Evolutionary conservation across 2,888 invertebrate species (phyloP).

Genomic region (Orthonevra nobilis): DNA sequence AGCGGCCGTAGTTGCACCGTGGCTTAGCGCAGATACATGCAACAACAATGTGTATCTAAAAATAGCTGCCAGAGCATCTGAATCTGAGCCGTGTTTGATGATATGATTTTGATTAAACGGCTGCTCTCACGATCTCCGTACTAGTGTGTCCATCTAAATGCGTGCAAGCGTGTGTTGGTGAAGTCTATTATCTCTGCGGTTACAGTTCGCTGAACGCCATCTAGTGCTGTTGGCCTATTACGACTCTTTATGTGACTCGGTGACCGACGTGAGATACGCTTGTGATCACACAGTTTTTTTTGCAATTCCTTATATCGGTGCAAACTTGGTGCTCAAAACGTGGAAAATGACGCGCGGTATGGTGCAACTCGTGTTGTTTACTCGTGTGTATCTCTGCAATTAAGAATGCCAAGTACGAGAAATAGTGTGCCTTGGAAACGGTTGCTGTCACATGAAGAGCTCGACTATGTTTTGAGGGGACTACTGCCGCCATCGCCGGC

Average conservation of each 20-base stretch:
- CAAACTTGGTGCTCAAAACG: not conserved
- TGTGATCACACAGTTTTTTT: conserved; percentile 24
- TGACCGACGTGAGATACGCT: conserved; percentile 24
- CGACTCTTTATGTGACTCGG: not conserved
- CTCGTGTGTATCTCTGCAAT: conserved; percentile 33
- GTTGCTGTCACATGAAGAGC: conserved; percentile 43
- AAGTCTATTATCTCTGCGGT: conserved; percentile 52
- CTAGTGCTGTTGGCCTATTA: conserved; percentile 46
- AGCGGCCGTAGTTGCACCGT: conserved; percentile 25
- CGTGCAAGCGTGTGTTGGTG: conserved; percentile 24
- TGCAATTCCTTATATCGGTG: conserved; percentile 40
- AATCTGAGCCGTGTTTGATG: conserved; percentile 58
- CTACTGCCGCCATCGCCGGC: conserved; percentile 7
- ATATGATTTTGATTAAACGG: conserved; percentile 67
- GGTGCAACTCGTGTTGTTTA: conserved; percentile 32
- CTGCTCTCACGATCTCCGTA: not conserved
- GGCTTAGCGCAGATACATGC: not conserved
- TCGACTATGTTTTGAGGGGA: conserved; percentile 33
- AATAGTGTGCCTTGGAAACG: conserved; percentile 50
- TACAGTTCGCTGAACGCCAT: conserved; percentile 61
- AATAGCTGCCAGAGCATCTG: conserved; percentile 54
- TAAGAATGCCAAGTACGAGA: conserved; percentile 46
- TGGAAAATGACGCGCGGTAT: conserved; percentile 47
- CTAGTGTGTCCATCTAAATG: too few species aligned
- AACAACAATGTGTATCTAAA: conserved; percentile 41